A percentile compares a stretch with the other conserved stretches of the same genome.
Evolutionary conservation across 2,113 vertebrate genomes (phyloP).

Genomic region (Scomber colias): DNA sequence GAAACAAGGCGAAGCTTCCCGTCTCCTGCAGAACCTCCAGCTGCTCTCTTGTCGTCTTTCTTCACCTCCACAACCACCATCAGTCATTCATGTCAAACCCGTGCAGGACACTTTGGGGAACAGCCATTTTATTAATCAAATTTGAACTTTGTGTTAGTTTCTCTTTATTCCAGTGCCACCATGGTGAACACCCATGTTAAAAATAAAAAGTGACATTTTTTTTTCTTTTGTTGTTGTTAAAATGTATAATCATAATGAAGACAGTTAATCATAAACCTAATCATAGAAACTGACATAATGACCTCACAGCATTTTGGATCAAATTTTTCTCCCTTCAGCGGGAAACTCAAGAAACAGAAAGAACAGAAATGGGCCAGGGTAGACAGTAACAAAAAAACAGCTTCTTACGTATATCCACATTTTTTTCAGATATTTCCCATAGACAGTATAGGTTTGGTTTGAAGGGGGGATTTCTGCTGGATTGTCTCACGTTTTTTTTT

Average conservation of each 20-base stretch:
- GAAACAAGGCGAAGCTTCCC: not conserved
- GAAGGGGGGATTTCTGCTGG: slow-evolving; percentile 80
- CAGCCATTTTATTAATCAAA: slow-evolving; percentile 87
- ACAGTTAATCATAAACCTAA: slow-evolving; percentile 82
- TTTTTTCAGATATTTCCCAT: slow-evolving; percentile 75
- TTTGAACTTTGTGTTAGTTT: slow-evolving; percentile 85
- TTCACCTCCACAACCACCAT: slow-evolving; percentile 36
- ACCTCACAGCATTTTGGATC: slow-evolving; percentile 84
- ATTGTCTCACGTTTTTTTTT: slow-evolving; percentile 84
- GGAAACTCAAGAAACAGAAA: slow-evolving; percentile 71
- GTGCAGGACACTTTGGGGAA: slow-evolving; percentile 78
- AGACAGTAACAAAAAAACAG: slow-evolving; percentile 79
- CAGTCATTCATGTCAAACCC: slow-evolving; percentile 76
- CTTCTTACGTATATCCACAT: slow-evolving; percentile 77
- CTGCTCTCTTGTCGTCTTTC: not conserved
- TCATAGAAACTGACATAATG: slow-evolving; percentile 83
- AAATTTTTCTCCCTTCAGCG: slow-evolving; percentile 77
- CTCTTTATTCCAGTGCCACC: slow-evolving; percentile 86
- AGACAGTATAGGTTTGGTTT: slow-evolving; percentile 80
- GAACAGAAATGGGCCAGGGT: slow-evolving; percentile 77
- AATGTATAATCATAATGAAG: slow-evolving; percentile 81
- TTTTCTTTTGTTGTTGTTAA: slow-evolving; percentile 66
- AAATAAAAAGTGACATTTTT: slow-evolving; percentile 81
- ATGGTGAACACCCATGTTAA: slow-evolving; percentile 84
- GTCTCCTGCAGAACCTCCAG: not conserved